Conservation (phyloP, 2,113 vertebrate genomes). For the Phocoena phocoena region DNA sequence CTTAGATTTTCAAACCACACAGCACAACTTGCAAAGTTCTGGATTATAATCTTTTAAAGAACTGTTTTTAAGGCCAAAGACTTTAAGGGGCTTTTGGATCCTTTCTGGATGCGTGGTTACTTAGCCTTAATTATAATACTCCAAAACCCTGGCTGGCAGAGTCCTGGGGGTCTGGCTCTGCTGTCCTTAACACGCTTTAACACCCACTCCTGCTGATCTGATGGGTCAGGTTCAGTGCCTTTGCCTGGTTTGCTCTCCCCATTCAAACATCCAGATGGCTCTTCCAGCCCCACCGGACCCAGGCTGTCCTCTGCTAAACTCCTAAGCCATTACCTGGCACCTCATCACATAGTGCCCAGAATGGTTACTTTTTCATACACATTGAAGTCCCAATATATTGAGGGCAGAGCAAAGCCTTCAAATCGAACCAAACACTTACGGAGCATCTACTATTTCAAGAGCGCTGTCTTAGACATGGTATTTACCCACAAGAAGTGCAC, state of each 20-base stretch:
- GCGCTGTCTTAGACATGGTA: neutral
- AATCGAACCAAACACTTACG: neutral
- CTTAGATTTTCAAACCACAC: neutral
- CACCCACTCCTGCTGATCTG: neutral
- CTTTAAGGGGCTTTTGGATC: neutral
- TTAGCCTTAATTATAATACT: neutral
- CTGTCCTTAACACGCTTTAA: neutral
- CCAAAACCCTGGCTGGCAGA: neutral
- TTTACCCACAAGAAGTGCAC: neutral
- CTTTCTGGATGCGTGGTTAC: neutral
- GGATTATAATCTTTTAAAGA: neutral
- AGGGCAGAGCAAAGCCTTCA: neutral
- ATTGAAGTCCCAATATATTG: neutral
- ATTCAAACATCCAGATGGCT: neutral
- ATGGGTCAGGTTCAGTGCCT: neutral
- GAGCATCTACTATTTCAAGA: neutral
- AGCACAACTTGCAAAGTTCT: neutral
- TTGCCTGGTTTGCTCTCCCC: neutral
- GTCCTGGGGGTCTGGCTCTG: neutral
- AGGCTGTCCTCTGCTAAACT: neutral
- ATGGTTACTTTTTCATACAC: neutral
- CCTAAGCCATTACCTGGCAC: neutral
- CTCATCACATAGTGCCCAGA: neutral
- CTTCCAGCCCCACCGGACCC: neutral
- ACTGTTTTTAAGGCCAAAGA: neutral